These are phyloP conservation scores for Dioctria rufipes DNA, from an alignment of 2,888 invertebrate genomes.

Conservation along the genomic window DNA sequence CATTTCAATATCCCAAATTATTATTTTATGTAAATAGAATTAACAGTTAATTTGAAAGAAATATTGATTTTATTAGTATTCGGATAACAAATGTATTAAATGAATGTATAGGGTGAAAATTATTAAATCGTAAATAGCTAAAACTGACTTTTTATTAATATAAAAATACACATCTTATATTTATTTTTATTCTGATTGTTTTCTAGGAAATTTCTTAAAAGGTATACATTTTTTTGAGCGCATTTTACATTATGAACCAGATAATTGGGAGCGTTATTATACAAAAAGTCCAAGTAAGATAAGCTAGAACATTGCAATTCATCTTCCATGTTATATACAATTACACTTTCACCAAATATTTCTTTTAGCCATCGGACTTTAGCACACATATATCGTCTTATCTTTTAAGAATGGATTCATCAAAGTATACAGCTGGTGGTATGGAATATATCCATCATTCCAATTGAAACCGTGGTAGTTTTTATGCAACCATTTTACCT, in stretches of 20 bases:
- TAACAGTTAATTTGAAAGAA: no score
- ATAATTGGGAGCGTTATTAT: not conserved
- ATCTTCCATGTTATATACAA: conserved; percentile 1
- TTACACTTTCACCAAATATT: not conserved
- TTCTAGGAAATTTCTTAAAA: not conserved
- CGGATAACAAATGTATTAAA: no score
- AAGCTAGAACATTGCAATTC: not conserved
- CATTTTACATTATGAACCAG: not conserved
- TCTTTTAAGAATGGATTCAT: not conserved
- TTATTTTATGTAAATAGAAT: no score
- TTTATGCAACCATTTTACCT: conserved; percentile 41
- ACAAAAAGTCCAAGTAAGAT: not conserved
- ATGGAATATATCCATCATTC: conserved; percentile 28
- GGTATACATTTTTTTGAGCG: conserved; percentile 13
- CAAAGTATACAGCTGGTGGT: not conserved
- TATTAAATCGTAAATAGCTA: no score
- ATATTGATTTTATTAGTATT: no score
- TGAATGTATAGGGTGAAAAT: no score
- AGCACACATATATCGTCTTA: not conserved
- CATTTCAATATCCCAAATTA: not conserved
- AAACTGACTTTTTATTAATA: no score
- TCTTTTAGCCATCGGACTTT: not conserved
- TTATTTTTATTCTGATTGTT: no score
- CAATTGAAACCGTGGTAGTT: conserved; percentile 50
- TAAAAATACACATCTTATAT: no score